These are phyloP conservation scores for Enteromius argenteus DNA, from an alignment of 2,797 vertebrate species.

Conservation along the genomic window DNA sequence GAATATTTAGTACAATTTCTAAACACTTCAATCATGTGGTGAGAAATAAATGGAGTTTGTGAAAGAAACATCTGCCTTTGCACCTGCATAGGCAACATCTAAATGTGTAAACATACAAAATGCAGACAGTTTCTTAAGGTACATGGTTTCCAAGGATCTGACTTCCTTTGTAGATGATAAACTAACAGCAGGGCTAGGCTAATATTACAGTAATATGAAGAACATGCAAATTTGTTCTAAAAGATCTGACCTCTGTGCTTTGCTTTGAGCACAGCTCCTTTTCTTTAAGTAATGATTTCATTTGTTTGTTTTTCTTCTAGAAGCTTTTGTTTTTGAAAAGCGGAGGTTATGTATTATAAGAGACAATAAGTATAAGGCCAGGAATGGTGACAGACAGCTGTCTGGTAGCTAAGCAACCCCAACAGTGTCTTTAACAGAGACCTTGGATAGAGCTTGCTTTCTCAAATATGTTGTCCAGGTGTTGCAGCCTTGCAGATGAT, in stretches of 20 bases:
- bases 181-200: neutral
- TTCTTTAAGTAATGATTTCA: constrained; percentile 56
- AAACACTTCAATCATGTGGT: neutral
- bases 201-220: neutral
- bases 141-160: neutral
- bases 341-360: constrained; percentile 68
- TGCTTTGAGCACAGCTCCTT: neutral
- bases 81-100: neutral
- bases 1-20: constrained; percentile 1
- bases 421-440: constrained; percentile 71
- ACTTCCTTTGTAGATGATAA: neutral
- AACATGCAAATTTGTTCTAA: neutral
- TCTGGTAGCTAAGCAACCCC: constrained; percentile 79
- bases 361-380: constrained; percentile 68
- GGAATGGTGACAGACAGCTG: constrained; percentile 69
- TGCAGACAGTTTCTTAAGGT: neutral
- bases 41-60: neutral
- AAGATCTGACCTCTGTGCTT: neutral
- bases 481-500: neutral
- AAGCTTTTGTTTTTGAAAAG: constrained; percentile 58
- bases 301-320: constrained; percentile 63
- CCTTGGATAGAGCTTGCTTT: constrained; percentile 55
- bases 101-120: neutral
- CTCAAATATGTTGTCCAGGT: neutral
- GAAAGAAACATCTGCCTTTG: neutral